Percentiles rank a stretch among this genome's conserved stretches.
These are phyloP conservation scores for Xyrichtys novacula DNA, from an alignment of 2,797 vertebrate species.

Conservation along the genomic window DNA sequence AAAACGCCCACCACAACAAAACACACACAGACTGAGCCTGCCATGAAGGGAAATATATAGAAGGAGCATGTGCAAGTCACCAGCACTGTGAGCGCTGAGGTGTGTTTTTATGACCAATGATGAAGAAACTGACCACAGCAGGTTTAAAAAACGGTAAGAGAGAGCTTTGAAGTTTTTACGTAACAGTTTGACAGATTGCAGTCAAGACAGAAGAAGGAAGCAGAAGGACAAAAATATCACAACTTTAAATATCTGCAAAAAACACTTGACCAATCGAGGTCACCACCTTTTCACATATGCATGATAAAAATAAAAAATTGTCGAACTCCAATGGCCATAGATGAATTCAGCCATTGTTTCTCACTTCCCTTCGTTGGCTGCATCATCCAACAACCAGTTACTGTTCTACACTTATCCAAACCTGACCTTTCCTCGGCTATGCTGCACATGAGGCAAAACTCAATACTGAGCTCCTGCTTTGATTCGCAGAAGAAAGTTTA, in stretches of 20 bases:
- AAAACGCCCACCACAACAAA: conserved; percentile 12
- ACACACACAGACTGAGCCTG: conserved; percentile 5
- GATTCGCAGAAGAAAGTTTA: not conserved
- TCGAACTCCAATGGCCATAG: no score
- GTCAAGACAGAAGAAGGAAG: no score
- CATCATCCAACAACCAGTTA: not conserved
- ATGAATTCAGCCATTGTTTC: not conserved
- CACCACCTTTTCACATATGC: not conserved
- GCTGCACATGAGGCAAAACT: not conserved
- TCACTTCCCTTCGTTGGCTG: not conserved
- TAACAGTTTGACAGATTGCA: no score
- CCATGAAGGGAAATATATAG: not conserved
- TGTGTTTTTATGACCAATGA: no score
- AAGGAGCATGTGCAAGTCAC: not conserved
- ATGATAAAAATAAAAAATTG: not conserved
- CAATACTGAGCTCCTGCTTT: not conserved
- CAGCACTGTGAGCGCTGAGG: no score
- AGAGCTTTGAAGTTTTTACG: no score
- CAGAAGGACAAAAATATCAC: no score
- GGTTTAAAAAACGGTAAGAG: no score
- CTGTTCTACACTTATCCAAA: not conserved
- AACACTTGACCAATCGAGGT: no score
- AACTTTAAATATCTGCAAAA: no score
- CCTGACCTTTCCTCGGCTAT: no score
- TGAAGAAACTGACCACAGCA: no score